phyloP scores from a whole-genome alignment of 1,140 invertebrate species.

The Frieseomelitta varia region DNA sequence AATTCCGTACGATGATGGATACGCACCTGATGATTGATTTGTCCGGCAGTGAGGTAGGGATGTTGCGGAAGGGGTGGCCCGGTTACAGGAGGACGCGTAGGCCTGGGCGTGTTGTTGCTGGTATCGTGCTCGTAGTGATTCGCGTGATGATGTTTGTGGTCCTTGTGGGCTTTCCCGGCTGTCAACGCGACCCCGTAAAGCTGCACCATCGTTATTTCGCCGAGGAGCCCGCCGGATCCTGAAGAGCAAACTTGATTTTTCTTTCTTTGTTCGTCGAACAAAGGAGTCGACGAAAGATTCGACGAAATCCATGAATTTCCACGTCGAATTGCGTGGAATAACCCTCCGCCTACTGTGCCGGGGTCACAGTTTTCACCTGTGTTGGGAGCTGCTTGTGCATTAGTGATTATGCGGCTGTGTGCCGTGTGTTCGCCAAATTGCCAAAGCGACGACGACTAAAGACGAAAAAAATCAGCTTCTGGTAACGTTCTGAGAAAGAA shows the following conservation, averaged over 20 bases:
- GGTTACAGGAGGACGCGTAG: slow-evolving; percentile 81
- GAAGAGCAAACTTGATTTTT: slow-evolving; percentile 52
- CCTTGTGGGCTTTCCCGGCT: slow-evolving; percentile 91
- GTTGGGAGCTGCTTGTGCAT: too few species aligned
- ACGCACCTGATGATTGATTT: slow-evolving; percentile 83
- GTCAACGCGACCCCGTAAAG: slow-evolving; percentile 89
- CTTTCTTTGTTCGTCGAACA: background rate
- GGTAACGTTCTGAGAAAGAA: too few species aligned
- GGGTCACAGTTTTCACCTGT: too few species aligned
- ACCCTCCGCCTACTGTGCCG: too few species aligned
- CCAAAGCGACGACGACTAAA: too few species aligned
- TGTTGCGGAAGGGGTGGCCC: slow-evolving; percentile 84
- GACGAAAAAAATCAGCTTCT: too few species aligned
- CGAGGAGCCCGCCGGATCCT: slow-evolving; percentile 87
- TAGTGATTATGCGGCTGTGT: too few species aligned
- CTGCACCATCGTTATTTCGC: slow-evolving; percentile 90
- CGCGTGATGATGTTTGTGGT: slow-evolving; percentile 92
- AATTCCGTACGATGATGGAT: too few species aligned
- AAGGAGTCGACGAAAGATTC: too few species aligned
- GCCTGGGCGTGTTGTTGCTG: slow-evolving; percentile 83
- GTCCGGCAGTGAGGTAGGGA: slow-evolving; percentile 86
- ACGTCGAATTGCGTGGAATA: too few species aligned
- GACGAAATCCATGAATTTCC: background rate
- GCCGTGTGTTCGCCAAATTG: too few species aligned
- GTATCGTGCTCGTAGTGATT: slow-evolving; percentile 89